phyloP scores from a whole-genome alignment of 2,888 invertebrate species.

The Cosmia trapezina region DNA sequence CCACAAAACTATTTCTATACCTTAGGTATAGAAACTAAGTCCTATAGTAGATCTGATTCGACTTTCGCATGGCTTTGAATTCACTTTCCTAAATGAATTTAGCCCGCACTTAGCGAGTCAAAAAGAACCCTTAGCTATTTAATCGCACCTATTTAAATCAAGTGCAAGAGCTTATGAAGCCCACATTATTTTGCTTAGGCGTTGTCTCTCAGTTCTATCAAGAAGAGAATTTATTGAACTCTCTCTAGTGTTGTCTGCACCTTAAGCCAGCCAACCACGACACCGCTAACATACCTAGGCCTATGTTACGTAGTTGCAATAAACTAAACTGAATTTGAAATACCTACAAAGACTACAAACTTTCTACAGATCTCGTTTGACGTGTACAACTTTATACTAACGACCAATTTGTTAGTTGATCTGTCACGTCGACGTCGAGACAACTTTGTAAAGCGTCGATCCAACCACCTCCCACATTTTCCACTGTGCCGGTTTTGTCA shows the following conservation, averaged over 20 bases:
- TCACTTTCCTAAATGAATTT: not conserved
- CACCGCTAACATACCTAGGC: too few relatives aligned
- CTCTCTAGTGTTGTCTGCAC: not conserved
- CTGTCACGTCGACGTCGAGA: constrained; percentile 42
- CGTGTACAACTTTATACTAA: constrained; percentile 55
- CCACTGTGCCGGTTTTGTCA: not conserved
- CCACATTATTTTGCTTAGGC: not conserved
- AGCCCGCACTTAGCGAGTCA: not conserved
- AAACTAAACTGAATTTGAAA: constrained; percentile 28
- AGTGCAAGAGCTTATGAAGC: not conserved
- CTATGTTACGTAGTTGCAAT: not conserved
- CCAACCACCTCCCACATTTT: constrained; percentile 8
- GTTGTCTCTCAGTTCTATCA: not conserved
- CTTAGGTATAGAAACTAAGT: too few relatives aligned
- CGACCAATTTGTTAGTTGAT: constrained; percentile 56
- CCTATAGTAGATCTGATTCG: too few relatives aligned
- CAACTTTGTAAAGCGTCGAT: constrained; percentile 27
- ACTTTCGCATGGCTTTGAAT: not conserved
- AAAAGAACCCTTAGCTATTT: not conserved
- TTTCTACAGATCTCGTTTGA: constrained; percentile 49
- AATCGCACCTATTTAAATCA: not conserved
- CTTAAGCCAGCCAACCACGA: too few relatives aligned
- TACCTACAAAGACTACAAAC: constrained; percentile 26
- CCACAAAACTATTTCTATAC: too few relatives aligned
- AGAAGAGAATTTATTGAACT: not conserved